phyloP scores from a whole-genome alignment of 2,888 invertebrate genomes.

The Serripes groenlandicus region DNA sequence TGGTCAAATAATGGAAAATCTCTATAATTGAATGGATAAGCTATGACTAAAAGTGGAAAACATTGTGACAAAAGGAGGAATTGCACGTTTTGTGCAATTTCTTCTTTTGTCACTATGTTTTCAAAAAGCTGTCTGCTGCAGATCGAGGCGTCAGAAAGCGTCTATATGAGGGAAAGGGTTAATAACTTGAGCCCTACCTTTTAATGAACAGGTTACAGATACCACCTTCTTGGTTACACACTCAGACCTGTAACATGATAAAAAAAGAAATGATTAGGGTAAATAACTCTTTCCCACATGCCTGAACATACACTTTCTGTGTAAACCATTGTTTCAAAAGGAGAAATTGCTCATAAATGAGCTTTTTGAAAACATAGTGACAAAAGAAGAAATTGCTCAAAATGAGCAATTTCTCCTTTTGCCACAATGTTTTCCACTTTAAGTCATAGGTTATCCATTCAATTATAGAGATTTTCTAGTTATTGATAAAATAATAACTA shows the following conservation, averaged over 20 bases:
- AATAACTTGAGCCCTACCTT: constrained; percentile 72
- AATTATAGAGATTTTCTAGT: no score
- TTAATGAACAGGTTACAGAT: constrained; percentile 61
- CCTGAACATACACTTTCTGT: not conserved
- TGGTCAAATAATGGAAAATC: no score
- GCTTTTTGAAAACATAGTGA: not conserved
- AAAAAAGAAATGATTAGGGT: not conserved
- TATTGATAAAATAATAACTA: no score
- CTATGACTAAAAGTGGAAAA: no score
- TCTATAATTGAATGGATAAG: no score
- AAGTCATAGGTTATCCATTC: no score
- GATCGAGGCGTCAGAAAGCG: no score
- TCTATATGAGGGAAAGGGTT: no score
- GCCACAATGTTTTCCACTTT: not conserved
- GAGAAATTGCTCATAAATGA: not conserved
- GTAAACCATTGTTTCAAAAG: not conserved
- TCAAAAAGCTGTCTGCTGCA: no score
- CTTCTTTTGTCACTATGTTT: no score
- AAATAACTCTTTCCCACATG: not conserved
- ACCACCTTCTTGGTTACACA: constrained; percentile 66
- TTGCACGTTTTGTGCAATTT: no score
- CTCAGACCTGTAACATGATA: constrained; percentile 58
- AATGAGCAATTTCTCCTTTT: not conserved
- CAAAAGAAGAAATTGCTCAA: not conserved
- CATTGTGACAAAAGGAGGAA: no score